A percentile compares a stretch with the other conserved stretches of the same genome.
Evolutionary conservation across 2,797 vertebrate genomes (phyloP).

Genomic region (Chelon auratus): DNA sequence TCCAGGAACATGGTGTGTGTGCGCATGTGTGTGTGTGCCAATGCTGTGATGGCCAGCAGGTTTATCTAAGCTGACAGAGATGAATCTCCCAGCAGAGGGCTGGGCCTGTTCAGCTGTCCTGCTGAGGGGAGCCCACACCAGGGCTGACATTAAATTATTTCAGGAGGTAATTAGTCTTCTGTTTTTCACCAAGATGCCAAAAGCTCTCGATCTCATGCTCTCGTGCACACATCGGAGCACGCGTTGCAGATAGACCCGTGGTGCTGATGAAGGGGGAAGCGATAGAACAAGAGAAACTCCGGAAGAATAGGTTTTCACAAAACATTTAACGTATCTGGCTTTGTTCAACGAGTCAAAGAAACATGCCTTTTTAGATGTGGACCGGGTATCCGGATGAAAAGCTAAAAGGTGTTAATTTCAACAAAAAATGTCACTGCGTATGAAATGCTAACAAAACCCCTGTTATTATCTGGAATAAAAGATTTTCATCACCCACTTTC

Average conservation of each 20-base stretch:
- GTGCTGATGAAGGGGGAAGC: conserved; percentile 3
- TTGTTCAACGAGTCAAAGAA: neutral
- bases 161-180: conserved; percentile 84
- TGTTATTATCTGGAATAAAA: conserved; percentile 51
- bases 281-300: neutral
- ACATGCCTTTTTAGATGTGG: conserved; percentile 2
- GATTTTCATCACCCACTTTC: conserved; percentile 31
- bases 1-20: conserved; percentile 78
- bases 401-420: conserved; percentile 26
- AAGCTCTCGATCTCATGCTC: conserved; percentile 47
- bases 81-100: conserved; percentile 91
- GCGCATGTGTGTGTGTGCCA: conserved; percentile 86
- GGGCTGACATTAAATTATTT: conserved; percentile 85
- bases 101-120: conserved; percentile 87
- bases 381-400: conserved; percentile 17
- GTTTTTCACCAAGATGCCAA: conserved; percentile 79
- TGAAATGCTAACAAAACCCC: conserved; percentile 18
- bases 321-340: conserved; percentile 15
- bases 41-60: conserved; percentile 86
- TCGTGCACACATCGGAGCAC: conserved; percentile 30
- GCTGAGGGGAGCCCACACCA: conserved; percentile 86
- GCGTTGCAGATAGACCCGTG: conserved; percentile 16
- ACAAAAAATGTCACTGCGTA: conserved; percentile 18
- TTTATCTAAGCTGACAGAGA: conserved; percentile 92
- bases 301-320: neutral